A percentile compares a stretch with the other conserved stretches of the same genome.
phyloP scores from a whole-genome alignment of 2,888 invertebrate genomes.

The Lymantria dispar region DNA sequence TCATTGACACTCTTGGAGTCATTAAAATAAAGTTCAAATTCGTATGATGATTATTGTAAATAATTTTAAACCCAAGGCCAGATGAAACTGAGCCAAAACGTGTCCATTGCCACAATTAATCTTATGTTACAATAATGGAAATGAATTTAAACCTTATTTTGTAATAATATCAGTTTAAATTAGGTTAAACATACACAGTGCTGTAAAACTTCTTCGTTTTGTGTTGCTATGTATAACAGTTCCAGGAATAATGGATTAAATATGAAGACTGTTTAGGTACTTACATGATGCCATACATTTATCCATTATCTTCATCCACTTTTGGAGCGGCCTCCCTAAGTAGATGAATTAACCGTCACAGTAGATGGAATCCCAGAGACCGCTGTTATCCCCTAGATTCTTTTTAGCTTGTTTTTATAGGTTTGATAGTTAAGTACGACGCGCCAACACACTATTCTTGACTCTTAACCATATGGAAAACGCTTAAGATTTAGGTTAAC shows the following conservation, averaged over 20 bases:
- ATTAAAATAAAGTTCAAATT: constrained; percentile 18
- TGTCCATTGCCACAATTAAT: constrained; percentile 37
- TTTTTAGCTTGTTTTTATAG: too few species aligned
- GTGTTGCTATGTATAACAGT: constrained; percentile 23
- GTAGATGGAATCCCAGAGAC: too few species aligned
- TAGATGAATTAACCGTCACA: too few species aligned
- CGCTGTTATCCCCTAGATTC: too few species aligned
- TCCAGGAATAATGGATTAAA: constrained; percentile 11
- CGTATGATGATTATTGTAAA: constrained; percentile 15
- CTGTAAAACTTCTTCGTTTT: constrained; percentile 22
- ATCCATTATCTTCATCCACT: too few species aligned
- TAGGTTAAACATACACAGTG: constrained; percentile 3
- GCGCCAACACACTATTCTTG: too few species aligned
- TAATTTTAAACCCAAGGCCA: constrained; percentile 33
- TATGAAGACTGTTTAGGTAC: not conserved
- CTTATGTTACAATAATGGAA: constrained; percentile 7
- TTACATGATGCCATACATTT: not conserved
- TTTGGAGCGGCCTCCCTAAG: too few species aligned
- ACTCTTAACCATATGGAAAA: too few species aligned
- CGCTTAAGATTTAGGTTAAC: too few species aligned
- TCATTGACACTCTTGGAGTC: constrained; percentile 8
- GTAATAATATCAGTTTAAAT: constrained; percentile 2
- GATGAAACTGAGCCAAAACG: constrained; percentile 43
- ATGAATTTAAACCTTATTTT: constrained; percentile 12
- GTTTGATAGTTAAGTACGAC: too few species aligned